Evolutionary conservation across 2,888 invertebrate genomes (phyloP).

Genomic region (Aphodius sticticus): DNA sequence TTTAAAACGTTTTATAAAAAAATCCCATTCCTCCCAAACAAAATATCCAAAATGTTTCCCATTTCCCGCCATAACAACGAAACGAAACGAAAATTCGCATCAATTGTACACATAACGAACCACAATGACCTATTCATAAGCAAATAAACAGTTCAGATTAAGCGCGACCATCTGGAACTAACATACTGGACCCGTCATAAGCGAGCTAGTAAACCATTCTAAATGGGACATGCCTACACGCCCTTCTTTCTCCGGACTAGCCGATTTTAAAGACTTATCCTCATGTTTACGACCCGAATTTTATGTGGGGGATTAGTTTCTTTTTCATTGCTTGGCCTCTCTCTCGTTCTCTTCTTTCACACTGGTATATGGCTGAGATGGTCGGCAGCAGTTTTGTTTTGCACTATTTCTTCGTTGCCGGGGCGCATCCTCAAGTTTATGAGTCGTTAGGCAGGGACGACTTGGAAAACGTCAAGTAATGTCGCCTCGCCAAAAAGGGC

Average conservation of each 20-base stretch:
- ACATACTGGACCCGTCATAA: background rate
- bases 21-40: background rate
- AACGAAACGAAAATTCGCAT: background rate
- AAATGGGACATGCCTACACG: background rate
- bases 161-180: background rate
- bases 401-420: background rate
- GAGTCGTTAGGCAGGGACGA: background rate
- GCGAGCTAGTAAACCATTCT: background rate
- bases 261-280: constrained; percentile 4
- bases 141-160: constrained; percentile 4
- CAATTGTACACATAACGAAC: background rate
- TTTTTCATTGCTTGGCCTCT: background rate
- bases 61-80: background rate
- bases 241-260: background rate
- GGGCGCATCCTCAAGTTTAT: background rate
- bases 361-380: background rate
- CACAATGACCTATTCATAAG: background rate
- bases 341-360: background rate
- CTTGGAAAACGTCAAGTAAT: constrained; percentile 4
- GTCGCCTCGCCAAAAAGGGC: background rate
- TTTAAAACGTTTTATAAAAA: too few species aligned
- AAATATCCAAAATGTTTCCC: background rate
- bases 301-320: background rate
- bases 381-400: background rate
- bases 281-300: background rate